Base-by-base conservation (phyloP, 2,113 vertebrate species). In the Irena cyanogastra region DNA sequence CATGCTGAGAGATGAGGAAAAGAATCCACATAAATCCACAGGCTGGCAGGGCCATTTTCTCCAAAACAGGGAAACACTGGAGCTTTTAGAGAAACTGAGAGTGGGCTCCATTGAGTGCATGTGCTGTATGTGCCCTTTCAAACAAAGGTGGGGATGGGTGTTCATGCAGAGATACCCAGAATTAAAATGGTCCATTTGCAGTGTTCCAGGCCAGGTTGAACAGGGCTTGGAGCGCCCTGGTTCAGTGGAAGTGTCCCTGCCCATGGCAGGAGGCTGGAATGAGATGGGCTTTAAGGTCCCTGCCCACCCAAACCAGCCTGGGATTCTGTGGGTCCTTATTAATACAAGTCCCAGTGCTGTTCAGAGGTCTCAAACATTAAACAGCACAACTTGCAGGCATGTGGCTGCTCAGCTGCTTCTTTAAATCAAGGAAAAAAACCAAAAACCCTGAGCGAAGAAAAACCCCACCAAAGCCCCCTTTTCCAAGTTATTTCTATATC, bases 391-490 rank as follows among this genome's bases (percentile, higher is more conserved):
- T 49, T 49, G 53, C 24, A 52, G 53, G 26, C 5, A 0, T 9
- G 28, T 24, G 37, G 41, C 56, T 50, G 0, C 16, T 84, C 52
- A 83, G 15, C 45, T 82, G 31, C 84, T 61, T 6, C 81, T 65
- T 54, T 41, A 81, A 88, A 88, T 16, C 16, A 3, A 26, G 11
- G 28, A 30, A 15, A 39, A 30, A 35, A 28, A 16, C 4, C 15
- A 28, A 50, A 27, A 49, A 8, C 44, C 7, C 16, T 16, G 41
- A 64, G 6, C 8, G 7, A 50, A 45, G 6, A 50, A 60, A 75
- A 7, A 4, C 1, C 14, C 8, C 20, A 2, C 22, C 11, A 44
- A 24, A 35, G n/a, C 31, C 2, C 15, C 4, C 10, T 76, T 59
- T 10, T 50, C 19, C 24, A 27, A 21, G 50, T 83, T 68, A 52